Base-by-base conservation (phyloP, 1,140 invertebrate species). In the Papilio dardanus region DNA sequence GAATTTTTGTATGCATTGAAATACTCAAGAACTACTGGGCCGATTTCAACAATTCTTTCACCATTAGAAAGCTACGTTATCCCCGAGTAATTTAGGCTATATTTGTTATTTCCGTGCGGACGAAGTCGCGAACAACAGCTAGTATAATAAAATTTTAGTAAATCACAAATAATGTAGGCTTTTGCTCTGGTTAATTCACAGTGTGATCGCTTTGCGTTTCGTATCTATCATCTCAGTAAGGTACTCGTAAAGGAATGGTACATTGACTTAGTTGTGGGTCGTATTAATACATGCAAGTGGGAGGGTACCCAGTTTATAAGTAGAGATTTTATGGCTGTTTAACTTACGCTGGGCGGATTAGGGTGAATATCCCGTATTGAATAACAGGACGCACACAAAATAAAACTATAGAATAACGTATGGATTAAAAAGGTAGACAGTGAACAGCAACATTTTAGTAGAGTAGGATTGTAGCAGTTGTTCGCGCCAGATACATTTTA, bases 241-340 rank as follows among this genome's bases (percentile, higher is more conserved):
- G n/a, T n/a, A n/a, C n/a, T n/a, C n/a, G n/a, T 24, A 21, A 54
- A 54, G 19, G 50, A 54, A 54, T 54, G 19, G 8, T 54, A 54
- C 21, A 54, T 28, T 54, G 12, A 54, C 50, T 54, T 24, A 54
- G 21, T 54, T 21, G 19, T 54, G 42, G 19, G 19, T 19, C 21
- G 50, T 24, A 54, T 8, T 24, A 24, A 21, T 24, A 54, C 50
- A 46, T n/a, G 42, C n/a, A 24, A 54, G 50, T 24, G 50, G 50
- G 50, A 54, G 50, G n/a, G 50, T 21, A 24, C 50, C 50, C 24
- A 4, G 12, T 62, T 62, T 62, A 62, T 62, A 62, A 62, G 54
- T 62, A 62, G 24, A 62, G 24, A 62, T 62, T 62, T 62, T 24
- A 62, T 62, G 24, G 54, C 8, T 62, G 54, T 62, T 62, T 54